Conservation (phyloP, 2,113 vertebrate genomes). For the Semicossyphus pulcher region DNA sequence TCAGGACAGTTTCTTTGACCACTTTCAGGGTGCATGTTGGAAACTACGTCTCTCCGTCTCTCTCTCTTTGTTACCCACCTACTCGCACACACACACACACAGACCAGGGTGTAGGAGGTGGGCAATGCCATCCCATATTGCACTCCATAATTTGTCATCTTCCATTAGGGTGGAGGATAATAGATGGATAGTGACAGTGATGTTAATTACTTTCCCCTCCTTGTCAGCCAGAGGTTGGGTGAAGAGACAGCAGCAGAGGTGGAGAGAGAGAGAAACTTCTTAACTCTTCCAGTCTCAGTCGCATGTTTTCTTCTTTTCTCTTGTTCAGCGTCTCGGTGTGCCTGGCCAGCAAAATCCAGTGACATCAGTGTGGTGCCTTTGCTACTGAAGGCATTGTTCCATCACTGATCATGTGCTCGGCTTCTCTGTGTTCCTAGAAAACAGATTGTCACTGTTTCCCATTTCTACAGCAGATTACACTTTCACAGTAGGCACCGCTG, state of each 20-base stretch:
- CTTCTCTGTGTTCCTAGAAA: background rate
- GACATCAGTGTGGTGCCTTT: background rate
- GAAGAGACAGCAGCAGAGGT: constrained; percentile 15
- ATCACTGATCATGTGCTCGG: background rate
- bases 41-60: background rate
- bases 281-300: too few relatives aligned
- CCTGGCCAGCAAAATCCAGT: background rate
- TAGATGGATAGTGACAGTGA: constrained; percentile 84
- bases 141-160: constrained; percentile 80
- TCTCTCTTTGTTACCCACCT: background rate
- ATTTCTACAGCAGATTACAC: background rate
- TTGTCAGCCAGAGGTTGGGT: constrained; percentile 62
- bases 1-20: too few relatives aligned
- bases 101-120: constrained; percentile 13
- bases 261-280: background rate
- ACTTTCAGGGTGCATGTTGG: background rate
- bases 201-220: constrained; percentile 80
- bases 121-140: constrained; percentile 39
- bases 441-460: background rate
- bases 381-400: background rate
- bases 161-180: constrained; percentile 77
- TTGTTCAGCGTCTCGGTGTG: background rate
- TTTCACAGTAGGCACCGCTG: too few relatives aligned
- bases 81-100: constrained; percentile 4
- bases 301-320: too few relatives aligned